phyloP scores from a whole-genome alignment of 2,888 invertebrate genomes.

The Volucella inflata region DNA sequence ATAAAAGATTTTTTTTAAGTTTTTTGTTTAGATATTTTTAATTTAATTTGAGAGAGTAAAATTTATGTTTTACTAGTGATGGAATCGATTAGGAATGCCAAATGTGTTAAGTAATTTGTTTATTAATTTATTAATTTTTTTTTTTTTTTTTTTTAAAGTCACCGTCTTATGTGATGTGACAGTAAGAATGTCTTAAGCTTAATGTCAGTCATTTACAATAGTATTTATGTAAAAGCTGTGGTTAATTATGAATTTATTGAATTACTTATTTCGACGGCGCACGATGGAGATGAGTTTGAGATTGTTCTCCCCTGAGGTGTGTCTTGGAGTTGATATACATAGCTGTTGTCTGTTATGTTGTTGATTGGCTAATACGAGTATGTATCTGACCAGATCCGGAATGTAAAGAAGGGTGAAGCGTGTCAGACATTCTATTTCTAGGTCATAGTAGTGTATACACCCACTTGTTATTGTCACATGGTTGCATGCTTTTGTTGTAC shows the following conservation, averaged over 20 bases:
- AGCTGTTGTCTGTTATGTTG: too few species aligned
- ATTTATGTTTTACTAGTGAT: constrained; percentile 48
- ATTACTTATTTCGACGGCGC: background rate
- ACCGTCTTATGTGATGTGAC: constrained; percentile 29
- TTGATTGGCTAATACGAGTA: background rate
- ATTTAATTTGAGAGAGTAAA: background rate
- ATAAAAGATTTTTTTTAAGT: constrained; percentile 9
- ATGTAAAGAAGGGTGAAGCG: constrained; percentile 40
- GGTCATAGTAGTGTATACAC: constrained; percentile 45
- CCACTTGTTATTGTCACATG: constrained; percentile 42
- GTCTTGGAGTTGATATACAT: constrained; percentile 16
- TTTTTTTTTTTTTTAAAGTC: constrained; percentile 18
- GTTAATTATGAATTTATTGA: background rate
- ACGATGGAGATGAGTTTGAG: background rate
- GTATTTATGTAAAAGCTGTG: constrained; percentile 5
- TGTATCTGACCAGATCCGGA: constrained; percentile 20
- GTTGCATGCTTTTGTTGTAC: constrained; percentile 5
- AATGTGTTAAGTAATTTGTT: constrained; percentile 58
- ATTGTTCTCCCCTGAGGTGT: constrained; percentile 41
- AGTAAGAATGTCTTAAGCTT: constrained; percentile 14
- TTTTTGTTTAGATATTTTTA: background rate
- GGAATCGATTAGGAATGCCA: constrained; percentile 61
- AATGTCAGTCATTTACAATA: constrained; percentile 1
- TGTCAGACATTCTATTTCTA: constrained; percentile 30
- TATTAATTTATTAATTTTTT: constrained; percentile 52